Conservation (phyloP, 2,113 vertebrate species). For the Leucosticte australis region DNA sequence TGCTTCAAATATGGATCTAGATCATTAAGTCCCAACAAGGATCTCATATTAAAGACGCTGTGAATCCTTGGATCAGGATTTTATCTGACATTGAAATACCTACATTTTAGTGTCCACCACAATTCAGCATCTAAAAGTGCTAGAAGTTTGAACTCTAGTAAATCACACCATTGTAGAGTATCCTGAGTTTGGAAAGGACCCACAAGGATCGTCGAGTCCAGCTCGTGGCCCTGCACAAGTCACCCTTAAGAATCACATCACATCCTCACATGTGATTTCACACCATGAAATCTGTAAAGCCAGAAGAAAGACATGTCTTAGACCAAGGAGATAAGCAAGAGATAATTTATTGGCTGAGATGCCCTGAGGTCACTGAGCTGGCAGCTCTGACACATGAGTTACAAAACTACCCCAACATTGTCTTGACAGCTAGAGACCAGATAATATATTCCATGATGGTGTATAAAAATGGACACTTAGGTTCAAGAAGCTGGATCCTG, state of each 20-base stretch:
- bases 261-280: not conserved
- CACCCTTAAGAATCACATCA: not conserved
- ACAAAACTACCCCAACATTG: not conserved
- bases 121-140: not conserved
- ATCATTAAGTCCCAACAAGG: not conserved
- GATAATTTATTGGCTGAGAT: not conserved
- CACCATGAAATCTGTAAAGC: not conserved
- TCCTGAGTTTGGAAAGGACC: not conserved
- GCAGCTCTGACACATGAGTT: not conserved
- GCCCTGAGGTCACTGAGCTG: not conserved
- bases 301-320: not conserved
- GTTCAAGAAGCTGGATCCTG: not conserved
- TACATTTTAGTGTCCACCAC: not conserved
- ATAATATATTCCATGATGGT: not conserved
- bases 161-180: not conserved
- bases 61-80: not conserved
- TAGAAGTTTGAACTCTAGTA: not conserved
- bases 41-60: not conserved
- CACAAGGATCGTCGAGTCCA: fast-evolving
- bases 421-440: not conserved
- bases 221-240: fast-evolving
- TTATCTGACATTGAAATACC: not conserved
- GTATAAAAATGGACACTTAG: not conserved
- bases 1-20: not conserved
- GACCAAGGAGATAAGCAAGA: not conserved